Evolutionary conservation across 1,140 invertebrate genomes (phyloP), one percentile per base, ranked within the genome.

Genomic region (Scaptodrosophila lebanonensis): DNA sequence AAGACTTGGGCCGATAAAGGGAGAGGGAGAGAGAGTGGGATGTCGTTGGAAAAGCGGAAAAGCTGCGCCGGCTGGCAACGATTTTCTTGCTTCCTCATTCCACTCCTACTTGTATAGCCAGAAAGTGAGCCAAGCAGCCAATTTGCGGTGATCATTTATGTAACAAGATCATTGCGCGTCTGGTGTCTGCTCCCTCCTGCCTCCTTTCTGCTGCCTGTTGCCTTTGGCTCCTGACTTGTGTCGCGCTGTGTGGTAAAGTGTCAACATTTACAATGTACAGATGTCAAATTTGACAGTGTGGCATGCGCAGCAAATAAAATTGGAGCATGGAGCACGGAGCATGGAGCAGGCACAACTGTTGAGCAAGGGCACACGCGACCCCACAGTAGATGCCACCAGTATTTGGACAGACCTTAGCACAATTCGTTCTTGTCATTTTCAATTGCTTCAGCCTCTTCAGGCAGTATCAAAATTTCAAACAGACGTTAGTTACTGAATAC

Each of bases 131-230:
- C 38, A 22, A n/a, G 62, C 66, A 66, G 44, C 75, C 75, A 82
- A 82, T 82, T 82, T 82, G 75, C 59, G 75, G 75, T 82, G 76
- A 82, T 82, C 75, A 82, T 82, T 82, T 76, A 82, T 82, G 75
- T 82, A 82, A 82, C 75, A 70, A 82, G 75, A 82, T 83, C 75
- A 70, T 82, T 82, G 32, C n/a, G n/a, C n/a, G n/a, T n/a, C n/a
- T n/a, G n/a, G n/a, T n/a, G n/a, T n/a, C n/a, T n/a, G n/a, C n/a
- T n/a, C n/a, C n/a, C n/a, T n/a, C n/a, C n/a, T n/a, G n/a, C n/a
- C n/a, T n/a, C n/a, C n/a, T n/a, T n/a, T n/a, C n/a, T n/a, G n/a
- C n/a, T n/a, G n/a, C n/a, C n/a, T 33, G 6, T 33, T 33, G 32
- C 33, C 51, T 25, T 47, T 27, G 27, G 22, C 35, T 12, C 27